Base-by-base conservation (phyloP, 2,113 vertebrate species). In the Piprites chloris region DNA sequence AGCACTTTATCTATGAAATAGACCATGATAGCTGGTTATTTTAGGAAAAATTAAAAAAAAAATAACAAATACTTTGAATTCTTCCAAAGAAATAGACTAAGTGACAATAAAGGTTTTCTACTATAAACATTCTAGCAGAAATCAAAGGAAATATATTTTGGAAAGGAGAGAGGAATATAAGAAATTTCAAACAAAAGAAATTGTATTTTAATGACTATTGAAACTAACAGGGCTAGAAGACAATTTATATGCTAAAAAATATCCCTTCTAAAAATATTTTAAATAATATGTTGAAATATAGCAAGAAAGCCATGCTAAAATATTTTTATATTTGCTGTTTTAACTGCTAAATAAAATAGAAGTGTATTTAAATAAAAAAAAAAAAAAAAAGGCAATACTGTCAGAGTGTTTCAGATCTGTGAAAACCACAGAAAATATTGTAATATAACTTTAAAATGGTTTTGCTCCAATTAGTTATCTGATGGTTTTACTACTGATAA, bases 401-500 rank as follows among this genome's bases (percentile, higher is more conserved):
- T 50, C 12, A 30, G 13, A 5, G 13, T 78, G 55, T 11, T 81
- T 88, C 68, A 44, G 69, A 63, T 33, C 72, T 37, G 21, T 74
- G 68, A 66, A 93, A 92, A 32, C 4, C 9, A 17, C 6, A 68
- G 61, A 44, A 92, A 84, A 67, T 39, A 68, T 42, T 75, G 49
- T 41, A 72, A 65, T 41, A 42, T 49, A 52, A 23, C 85, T 86
- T 83, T 44, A n/a, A 87, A 93, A 87, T 28, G 55, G 28, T 37
- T 93, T 78, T 79, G 32, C 23, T 93, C 6, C 75, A 30, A 67
- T 47, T 33, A 65, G 52, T 61, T 84, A 27, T 71, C 78, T 86
- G 92, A 80, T 39, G 72, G 47, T 27, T 44, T 69, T 87, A 22
- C 87, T 93, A 87, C 71, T 73, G 59, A 15, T 95, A 93, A 95